These are phyloP conservation scores for Operophtera brumata DNA, from an alignment of 2,888 invertebrate species.

Conservation along the genomic window DNA sequence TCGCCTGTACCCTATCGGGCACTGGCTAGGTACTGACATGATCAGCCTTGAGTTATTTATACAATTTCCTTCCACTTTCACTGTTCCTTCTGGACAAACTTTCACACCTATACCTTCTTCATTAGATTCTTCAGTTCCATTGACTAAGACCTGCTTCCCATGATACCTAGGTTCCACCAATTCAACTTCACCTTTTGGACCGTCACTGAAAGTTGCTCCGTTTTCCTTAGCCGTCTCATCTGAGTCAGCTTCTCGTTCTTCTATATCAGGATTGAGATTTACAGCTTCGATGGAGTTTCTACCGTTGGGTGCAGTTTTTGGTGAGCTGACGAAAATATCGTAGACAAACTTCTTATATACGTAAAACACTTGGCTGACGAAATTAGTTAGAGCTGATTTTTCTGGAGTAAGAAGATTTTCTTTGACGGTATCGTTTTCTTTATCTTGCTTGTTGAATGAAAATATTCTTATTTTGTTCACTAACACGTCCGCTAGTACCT, in stretches of 20 bases:
- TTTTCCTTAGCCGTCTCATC: slow-evolving; percentile 26
- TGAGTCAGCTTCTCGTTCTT: slow-evolving; percentile 7
- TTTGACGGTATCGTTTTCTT: slow-evolving; percentile 23
- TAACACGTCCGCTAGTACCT: slow-evolving; percentile 63
- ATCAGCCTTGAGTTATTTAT: slow-evolving; percentile 56
- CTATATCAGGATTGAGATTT: slow-evolving; percentile 7
- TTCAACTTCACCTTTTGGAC: slow-evolving; percentile 62
- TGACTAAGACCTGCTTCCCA: slow-evolving; percentile 32
- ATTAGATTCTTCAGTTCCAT: slow-evolving; percentile 9
- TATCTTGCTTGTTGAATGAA: slow-evolving; percentile 41
- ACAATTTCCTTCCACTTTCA: slow-evolving; percentile 47
- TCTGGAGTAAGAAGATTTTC: slow-evolving; percentile 19
- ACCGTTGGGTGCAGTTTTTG: not conserved
- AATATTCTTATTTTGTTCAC: slow-evolving; percentile 63
- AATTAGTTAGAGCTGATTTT: slow-evolving; percentile 41
- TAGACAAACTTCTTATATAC: slow-evolving; percentile 59
- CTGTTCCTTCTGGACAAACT: slow-evolving; percentile 49
- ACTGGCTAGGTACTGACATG: slow-evolving; percentile 61
- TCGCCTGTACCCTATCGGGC: slow-evolving; percentile 59
- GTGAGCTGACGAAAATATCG: slow-evolving; percentile 33
- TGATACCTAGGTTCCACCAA: slow-evolving; percentile 60
- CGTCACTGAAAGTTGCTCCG: slow-evolving; percentile 28
- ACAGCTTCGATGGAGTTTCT: slow-evolving; percentile 1
- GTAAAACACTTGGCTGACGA: slow-evolving; percentile 50
- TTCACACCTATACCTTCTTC: slow-evolving; percentile 20